Conservation (phyloP, 2,888 invertebrate genomes). For the Syritta pipiens region DNA sequence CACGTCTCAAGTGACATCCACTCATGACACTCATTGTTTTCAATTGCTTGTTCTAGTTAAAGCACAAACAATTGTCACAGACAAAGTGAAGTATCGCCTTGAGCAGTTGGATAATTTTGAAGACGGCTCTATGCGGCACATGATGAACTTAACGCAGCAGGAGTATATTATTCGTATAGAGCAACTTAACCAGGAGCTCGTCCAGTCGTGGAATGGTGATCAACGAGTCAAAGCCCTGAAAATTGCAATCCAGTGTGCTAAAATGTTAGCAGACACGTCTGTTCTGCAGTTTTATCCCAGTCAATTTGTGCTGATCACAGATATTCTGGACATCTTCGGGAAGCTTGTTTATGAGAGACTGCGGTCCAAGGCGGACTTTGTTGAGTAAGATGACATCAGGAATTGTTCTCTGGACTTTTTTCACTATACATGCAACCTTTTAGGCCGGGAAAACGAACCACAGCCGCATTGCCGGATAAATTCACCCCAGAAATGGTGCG, state of each 20-base stretch:
- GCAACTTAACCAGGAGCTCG: slow-evolving; percentile 93
- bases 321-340: slow-evolving; percentile 97
- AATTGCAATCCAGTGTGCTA: slow-evolving; percentile 98
- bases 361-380: slow-evolving; percentile 86
- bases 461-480: slow-evolving; percentile 82
- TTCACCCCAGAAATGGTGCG: slow-evolving; percentile 90
- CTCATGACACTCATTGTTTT: no score
- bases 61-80: slow-evolving; percentile 87
- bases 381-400: no score
- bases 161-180: slow-evolving; percentile 94
- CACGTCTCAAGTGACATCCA: no score
- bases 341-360: slow-evolving; percentile 92
- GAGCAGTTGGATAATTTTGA: slow-evolving; percentile 98
- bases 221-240: slow-evolving; percentile 97
- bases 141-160: slow-evolving; percentile 93
- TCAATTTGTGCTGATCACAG: slow-evolving; percentile 97
- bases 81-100: slow-evolving; percentile 92
- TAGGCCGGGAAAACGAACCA: slow-evolving; percentile 81
- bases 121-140: slow-evolving; percentile 91
- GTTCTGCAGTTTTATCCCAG: slow-evolving; percentile 98
- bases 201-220: slow-evolving; percentile 95
- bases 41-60: slow-evolving; percentile 84
- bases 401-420: no score
- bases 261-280: slow-evolving; percentile 92
- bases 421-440: slow-evolving; percentile 9